These are phyloP conservation scores for Homarus americanus DNA, from an alignment of 1,140 invertebrate genomes.

Conservation along the genomic window DNA sequence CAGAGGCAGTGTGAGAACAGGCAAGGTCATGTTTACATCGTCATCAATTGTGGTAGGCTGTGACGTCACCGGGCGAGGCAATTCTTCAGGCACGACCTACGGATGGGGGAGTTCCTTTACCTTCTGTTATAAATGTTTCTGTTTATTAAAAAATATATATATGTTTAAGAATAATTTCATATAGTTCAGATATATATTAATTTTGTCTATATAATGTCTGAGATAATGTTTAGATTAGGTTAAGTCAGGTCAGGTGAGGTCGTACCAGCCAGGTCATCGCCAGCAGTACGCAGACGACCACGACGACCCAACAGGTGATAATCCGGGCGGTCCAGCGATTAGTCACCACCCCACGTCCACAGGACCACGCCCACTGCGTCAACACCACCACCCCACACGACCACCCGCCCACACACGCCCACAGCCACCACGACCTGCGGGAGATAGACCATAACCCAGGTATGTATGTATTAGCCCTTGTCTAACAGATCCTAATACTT, in stretches of 20 bases:
- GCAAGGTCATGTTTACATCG: constrained; percentile 11
- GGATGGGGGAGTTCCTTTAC: background rate
- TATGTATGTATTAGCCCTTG: no score
- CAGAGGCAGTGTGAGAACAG: background rate
- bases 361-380: constrained; percentile 27
- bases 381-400: background rate
- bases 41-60: background rate
- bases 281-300: constrained; percentile 13
- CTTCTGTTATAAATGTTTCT: no score
- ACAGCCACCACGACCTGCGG: constrained; percentile 27
- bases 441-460: no score
- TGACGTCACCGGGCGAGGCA: background rate
- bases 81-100: background rate
- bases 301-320: constrained; percentile 11
- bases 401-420: background rate
- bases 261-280: constrained; percentile 52
- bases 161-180: no score
- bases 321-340: constrained; percentile 33
- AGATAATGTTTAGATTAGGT: no score
- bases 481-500: no score
- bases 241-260: background rate
- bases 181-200: no score
- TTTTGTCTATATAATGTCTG: no score
- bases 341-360: constrained; percentile 44
- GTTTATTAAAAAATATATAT: no score